phyloP scores from a whole-genome alignment of 2,797 vertebrate species.

The Eupleurogrammus muticus region DNA sequence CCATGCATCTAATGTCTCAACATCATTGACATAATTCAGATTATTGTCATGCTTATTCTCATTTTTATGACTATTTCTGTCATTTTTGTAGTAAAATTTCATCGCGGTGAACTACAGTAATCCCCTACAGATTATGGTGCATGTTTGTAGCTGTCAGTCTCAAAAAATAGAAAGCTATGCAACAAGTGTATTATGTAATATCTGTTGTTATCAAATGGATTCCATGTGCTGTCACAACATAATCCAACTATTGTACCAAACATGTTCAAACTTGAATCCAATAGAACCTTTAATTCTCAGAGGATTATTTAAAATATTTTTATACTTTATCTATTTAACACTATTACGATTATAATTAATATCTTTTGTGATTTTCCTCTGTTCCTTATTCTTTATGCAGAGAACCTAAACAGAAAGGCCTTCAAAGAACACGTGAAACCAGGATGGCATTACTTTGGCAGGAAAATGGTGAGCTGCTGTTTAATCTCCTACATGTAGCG shows the following conservation, averaged over 20 bases:
- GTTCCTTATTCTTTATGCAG: conserved; percentile 68
- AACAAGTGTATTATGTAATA: conserved; percentile 65
- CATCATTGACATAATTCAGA: not conserved
- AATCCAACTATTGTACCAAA: conserved; percentile 36
- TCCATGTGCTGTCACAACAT: conserved; percentile 34
- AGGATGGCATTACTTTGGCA: conserved; percentile 96
- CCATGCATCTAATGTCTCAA: conserved; percentile 7
- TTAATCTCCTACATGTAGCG: not conserved
- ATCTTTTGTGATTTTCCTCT: not conserved
- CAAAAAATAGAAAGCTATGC: conserved; percentile 55
- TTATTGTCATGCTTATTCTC: not conserved
- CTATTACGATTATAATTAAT: not conserved
- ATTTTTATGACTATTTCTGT: conserved; percentile 9
- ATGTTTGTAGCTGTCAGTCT: conserved; percentile 38
- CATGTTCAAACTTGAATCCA: not conserved
- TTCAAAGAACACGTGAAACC: conserved; percentile 90
- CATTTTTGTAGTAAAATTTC: not conserved
- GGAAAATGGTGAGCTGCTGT: conserved; percentile 91
- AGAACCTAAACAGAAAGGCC: conserved; percentile 87
- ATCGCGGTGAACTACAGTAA: conserved; percentile 32
- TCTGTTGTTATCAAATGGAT: conserved; percentile 37
- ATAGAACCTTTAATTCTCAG: not conserved
- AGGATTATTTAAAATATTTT: not conserved
- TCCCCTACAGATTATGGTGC: conserved; percentile 57
- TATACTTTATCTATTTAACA: not conserved